Base-by-base conservation (phyloP, 2,797 vertebrate species). In the Austrolebias charrua region DNA sequence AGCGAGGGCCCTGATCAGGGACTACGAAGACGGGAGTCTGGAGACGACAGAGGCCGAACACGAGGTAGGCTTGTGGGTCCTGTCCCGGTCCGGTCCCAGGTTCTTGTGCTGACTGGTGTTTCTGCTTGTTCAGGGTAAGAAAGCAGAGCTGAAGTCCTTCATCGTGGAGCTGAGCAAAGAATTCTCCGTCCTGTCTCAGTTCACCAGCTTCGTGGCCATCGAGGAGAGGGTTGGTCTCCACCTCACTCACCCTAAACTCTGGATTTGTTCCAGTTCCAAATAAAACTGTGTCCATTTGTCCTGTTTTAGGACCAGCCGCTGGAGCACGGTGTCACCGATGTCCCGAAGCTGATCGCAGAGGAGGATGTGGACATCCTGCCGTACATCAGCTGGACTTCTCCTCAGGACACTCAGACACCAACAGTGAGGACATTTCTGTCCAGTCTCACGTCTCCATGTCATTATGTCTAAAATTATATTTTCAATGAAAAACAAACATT, bases 161-260 rank as follows among this genome's bases (percentile, higher is more conserved):
- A 92, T 96, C 78, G 79, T 94, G 48, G 76, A 91, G 35, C 73
- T 96, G 31, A 96, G 95, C 86, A 94, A 93, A 85, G 93, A 96
- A 81, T 94, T 93, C 80, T 95, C 92, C 67, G 87, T 97, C 63
- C 81, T 96, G 73, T 95, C 93, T 63, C 94, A 95, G 67, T 95
- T 94, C 79, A 96, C 95, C 84, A 97, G 95, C 83, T 97, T 96
- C 54, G 88, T 96, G 68, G 95, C 95, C 40, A 77, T 95, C 52
- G 95, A 96, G 84, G 92, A 95, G 86, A 90, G 95, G 93, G 95
- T 96, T 83, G 31, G 94, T 92, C 31, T 33, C 20, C 3, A n/a
- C 10, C 2, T 3, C 20, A 3, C 14, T 35, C 13, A 18, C 29
- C 11, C 6, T 6, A 4, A 12, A 11, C 11, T 12, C 20, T 35